Percentiles rank a stretch among this genome's conserved stretches.
Conservation (phyloP, 2,888 invertebrate species). For the Callinectes sapidus region DNA sequence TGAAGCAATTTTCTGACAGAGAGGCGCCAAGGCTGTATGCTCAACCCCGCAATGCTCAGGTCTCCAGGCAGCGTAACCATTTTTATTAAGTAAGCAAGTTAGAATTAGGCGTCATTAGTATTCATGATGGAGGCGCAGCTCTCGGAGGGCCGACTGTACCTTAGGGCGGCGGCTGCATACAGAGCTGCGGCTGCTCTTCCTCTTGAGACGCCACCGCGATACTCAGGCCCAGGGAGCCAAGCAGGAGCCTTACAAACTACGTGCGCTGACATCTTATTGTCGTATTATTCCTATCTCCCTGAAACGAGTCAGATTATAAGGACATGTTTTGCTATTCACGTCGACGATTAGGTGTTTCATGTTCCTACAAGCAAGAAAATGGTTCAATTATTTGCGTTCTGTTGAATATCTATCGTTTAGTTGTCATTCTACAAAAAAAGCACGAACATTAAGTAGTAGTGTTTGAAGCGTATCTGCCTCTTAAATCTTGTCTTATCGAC, state of each 20-base stretch:
- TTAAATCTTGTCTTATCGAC: not conserved
- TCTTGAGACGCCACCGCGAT: not conserved
- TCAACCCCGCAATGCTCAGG: slow-evolving; percentile 22
- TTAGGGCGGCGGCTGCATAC: slow-evolving; percentile 17
- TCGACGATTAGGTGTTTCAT: not conserved
- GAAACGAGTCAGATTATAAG: not conserved
- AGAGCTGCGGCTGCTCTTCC: slow-evolving; percentile 4
- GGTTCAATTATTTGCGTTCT: not conserved
- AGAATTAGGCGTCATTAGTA: slow-evolving; percentile 31
- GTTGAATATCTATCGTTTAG: not conserved
- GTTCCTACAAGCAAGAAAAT: not conserved
- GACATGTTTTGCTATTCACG: not conserved
- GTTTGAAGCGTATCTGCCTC: not conserved
- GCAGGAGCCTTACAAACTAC: not conserved
- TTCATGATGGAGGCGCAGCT: slow-evolving; percentile 31
- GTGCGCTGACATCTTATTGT: not conserved
- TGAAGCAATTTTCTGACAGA: not conserved
- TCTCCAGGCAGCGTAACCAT: slow-evolving; percentile 18
- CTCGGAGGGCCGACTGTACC: slow-evolving; percentile 22
- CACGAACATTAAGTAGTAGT: not conserved
- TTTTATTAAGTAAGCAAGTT: slow-evolving; percentile 37
- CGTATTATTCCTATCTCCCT: not conserved
- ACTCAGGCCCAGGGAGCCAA: not conserved
- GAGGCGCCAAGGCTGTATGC: not conserved
- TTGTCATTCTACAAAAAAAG: not conserved